Evolutionary conservation across 2,113 vertebrate species (phyloP).

Genomic region (Nestor notabilis): DNA sequence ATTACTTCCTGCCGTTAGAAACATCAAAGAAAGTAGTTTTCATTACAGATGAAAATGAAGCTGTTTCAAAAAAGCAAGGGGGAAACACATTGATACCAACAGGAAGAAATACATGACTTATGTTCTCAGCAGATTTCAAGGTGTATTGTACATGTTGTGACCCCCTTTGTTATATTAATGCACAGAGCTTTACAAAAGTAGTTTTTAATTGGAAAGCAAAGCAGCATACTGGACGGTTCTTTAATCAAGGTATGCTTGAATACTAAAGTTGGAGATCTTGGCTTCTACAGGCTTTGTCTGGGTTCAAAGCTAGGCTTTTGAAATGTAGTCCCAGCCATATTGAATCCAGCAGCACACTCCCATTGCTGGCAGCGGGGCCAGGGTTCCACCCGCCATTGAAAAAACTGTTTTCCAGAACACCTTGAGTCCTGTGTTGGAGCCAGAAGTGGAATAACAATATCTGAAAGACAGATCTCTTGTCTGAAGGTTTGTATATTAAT

Average conservation of each 20-base stretch:
- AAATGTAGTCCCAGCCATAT: neutral
- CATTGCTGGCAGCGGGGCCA: neutral
- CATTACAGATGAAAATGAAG: slow-evolving; percentile 18
- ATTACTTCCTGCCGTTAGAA: slow-evolving; percentile 47
- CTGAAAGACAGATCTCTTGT: neutral
- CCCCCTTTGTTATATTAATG: neutral
- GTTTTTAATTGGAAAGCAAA: neutral
- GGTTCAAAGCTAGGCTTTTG: neutral
- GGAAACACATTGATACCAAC: slow-evolving; percentile 16
- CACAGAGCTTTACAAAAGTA: neutral
- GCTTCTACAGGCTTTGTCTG: neutral
- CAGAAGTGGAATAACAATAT: slow-evolving; percentile 22
- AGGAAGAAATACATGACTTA: neutral
- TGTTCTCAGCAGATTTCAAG: neutral
- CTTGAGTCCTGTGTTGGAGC: neutral
- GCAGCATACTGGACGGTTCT: neutral
- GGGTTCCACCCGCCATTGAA: neutral
- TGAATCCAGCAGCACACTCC: neutral
- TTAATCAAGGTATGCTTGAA: neutral
- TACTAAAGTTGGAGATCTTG: neutral
- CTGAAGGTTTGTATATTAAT: slow-evolving; percentile 13
- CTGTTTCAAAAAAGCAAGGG: neutral
- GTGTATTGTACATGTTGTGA: neutral
- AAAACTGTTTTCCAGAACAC: neutral
- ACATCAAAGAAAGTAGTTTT: slow-evolving; percentile 44